Evolutionary conservation across 1,140 invertebrate genomes (phyloP).

Genomic region (Vanessa atalanta): DNA sequence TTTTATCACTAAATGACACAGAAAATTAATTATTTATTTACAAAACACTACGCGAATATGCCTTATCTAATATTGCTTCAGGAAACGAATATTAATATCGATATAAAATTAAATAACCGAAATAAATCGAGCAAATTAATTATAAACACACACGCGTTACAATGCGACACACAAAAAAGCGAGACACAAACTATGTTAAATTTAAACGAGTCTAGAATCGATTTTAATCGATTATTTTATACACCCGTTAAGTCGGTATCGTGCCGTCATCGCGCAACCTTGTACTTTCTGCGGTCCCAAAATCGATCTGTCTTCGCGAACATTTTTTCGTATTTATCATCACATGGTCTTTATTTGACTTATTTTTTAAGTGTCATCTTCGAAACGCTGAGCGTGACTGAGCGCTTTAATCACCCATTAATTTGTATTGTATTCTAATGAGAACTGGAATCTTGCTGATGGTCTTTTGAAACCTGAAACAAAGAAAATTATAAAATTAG

Average conservation of each 20-base stretch:
- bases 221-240: constrained; percentile 64
- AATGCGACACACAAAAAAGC: constrained; percentile 15
- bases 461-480: constrained; percentile 36
- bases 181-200: constrained; percentile 63
- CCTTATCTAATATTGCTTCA: constrained; percentile 70
- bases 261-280: constrained; percentile 62
- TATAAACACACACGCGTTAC: constrained; percentile 50
- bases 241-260: constrained; percentile 49
- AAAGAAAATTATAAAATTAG: constrained; percentile 11
- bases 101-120: constrained; percentile 41
- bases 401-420: constrained; percentile 19
- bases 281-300: constrained; percentile 70
- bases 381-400: constrained; percentile 4
- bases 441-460: constrained; percentile 13
- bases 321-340: constrained; percentile 51
- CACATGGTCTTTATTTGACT: constrained; percentile 22
- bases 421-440: constrained; percentile 17
- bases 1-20: constrained; percentile 25
- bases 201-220: constrained; percentile 49
- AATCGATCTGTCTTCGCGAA: constrained; percentile 62
- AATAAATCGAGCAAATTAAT: constrained; percentile 60
- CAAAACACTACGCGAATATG: constrained; percentile 15
- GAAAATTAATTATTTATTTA: constrained; percentile 28
- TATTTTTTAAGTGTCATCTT: constrained; percentile 26
- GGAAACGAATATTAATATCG: constrained; percentile 35